Conservation (phyloP, 2,797 vertebrate genomes). For the Cossypha caffra region DNA sequence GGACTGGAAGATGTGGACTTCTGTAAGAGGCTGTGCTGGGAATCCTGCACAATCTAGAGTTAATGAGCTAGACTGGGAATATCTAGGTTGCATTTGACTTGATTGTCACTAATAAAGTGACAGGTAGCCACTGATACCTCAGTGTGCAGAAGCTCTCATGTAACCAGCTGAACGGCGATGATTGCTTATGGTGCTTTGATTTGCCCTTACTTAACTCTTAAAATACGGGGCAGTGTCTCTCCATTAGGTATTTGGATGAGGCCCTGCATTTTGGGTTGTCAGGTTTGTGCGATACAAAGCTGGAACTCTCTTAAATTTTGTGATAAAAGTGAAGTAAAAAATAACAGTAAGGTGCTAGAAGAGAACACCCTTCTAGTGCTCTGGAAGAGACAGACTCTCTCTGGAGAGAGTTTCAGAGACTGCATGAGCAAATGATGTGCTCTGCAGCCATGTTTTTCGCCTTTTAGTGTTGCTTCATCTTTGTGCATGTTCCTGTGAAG, state of each 20-base stretch:
- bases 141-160: background rate
- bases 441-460: fast-evolving
- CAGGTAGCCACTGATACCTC: background rate
- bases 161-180: background rate
- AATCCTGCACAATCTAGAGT: fast-evolving
- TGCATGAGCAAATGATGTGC: background rate
- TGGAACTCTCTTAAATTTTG: background rate
- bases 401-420: background rate
- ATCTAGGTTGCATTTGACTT: fast-evolving
- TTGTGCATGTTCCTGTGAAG: fast-evolving
- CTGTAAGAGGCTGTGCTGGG: background rate
- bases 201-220: background rate
- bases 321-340: background rate
- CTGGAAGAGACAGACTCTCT: background rate
- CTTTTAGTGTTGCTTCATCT: background rate
- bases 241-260: background rate
- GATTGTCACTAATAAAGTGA: background rate
- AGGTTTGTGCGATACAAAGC: background rate
- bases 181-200: background rate
- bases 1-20: fast-evolving
- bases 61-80: background rate
- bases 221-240: background rate
- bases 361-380: background rate
- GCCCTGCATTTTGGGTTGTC: background rate
- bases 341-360: background rate